Conservation (phyloP, 2,888 invertebrate species). For the Leucania comma region DNA sequence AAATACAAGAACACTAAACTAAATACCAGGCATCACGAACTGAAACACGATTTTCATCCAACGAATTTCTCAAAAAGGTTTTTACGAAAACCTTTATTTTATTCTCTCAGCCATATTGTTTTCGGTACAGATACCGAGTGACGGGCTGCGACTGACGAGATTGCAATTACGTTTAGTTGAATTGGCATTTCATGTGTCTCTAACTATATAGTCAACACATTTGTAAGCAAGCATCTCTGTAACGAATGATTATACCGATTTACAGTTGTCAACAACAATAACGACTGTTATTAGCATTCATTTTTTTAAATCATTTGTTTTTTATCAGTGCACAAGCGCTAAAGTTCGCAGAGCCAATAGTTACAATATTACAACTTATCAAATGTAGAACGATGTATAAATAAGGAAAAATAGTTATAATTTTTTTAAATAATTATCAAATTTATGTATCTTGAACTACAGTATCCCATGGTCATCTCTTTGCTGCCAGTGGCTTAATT, state of each 20-base stretch:
- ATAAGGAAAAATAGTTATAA: too few relatives aligned
- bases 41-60: conserved; percentile 29
- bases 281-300: too few relatives aligned
- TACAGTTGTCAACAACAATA: too few relatives aligned
- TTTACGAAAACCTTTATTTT: conserved; percentile 46
- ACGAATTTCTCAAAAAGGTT: conserved; percentile 42
- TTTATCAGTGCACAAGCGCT: too few relatives aligned
- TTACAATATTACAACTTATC: neutral
- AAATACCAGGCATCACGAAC: conserved; percentile 24
- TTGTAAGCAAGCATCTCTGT: conserved; percentile 21
- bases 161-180: conserved; percentile 58
- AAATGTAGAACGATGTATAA: neutral
- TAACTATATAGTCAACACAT: conserved; percentile 39
- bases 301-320: too few relatives aligned
- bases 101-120: conserved; percentile 53
- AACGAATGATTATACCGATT: neutral
- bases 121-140: conserved; percentile 47
- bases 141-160: conserved; percentile 54
- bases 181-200: conserved; percentile 49
- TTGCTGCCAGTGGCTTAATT: too few relatives aligned
- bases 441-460: too few relatives aligned
- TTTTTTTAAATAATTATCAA: too few relatives aligned
- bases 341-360: too few relatives aligned
- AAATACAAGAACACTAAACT: conserved; percentile 4
- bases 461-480: too few relatives aligned